Conservation (phyloP, 1,140 invertebrate genomes). For the Paraescarpia echinospica region DNA sequence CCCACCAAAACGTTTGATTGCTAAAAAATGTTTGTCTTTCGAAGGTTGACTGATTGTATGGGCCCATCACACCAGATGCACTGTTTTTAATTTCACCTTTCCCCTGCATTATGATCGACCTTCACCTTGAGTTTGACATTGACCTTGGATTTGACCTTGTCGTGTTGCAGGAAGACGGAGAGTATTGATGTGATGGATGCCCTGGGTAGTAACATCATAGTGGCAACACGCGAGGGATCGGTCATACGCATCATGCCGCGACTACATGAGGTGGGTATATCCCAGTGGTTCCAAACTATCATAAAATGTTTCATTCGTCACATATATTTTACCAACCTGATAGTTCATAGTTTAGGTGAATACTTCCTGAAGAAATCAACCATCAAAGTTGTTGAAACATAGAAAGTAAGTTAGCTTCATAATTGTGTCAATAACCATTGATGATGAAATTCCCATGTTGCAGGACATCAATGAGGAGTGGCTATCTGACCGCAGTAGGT, state of each 20-base stretch:
- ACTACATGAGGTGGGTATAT: slow-evolving; percentile 81
- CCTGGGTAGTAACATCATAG: slow-evolving; percentile 94
- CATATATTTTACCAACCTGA: no score
- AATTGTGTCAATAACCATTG: neutral
- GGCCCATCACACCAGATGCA: no score
- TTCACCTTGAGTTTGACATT: neutral
- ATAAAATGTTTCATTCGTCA: no score
- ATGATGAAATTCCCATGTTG: neutral
- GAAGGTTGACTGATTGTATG: no score
- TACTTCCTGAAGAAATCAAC: no score
- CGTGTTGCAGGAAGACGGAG: slow-evolving; percentile 75
- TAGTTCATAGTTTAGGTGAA: no score
- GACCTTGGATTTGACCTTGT: neutral
- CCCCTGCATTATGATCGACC: no score
- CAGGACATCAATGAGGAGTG: slow-evolving; percentile 88
- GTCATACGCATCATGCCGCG: slow-evolving; percentile 92
- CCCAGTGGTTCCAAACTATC: neutral
- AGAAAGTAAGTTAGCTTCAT: no score
- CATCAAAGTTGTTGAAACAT: no score
- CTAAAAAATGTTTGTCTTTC: no score
- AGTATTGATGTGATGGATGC: slow-evolving; percentile 94
- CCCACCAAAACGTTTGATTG: no score
- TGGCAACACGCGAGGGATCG: slow-evolving; percentile 92
- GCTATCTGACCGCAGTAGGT: slow-evolving; percentile 95
- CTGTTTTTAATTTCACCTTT: no score